A percentile compares a stretch with the other conserved stretches of the same genome.
Conservation (phyloP, 1,140 invertebrate genomes). For the Pseudomyrmex flavicornis region DNA sequence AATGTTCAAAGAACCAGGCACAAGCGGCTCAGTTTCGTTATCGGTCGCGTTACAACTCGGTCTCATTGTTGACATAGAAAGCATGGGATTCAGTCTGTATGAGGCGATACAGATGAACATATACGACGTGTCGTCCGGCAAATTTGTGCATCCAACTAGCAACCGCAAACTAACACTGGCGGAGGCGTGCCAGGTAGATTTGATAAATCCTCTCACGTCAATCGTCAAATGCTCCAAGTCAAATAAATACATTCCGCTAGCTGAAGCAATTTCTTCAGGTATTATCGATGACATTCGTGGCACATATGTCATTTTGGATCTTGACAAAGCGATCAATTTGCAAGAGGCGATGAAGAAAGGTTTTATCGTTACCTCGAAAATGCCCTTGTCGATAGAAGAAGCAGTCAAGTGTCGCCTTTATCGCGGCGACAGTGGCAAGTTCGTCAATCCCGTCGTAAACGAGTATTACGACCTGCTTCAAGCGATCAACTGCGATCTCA, state of each 20-base stretch:
- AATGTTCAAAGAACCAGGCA: slow-evolving; percentile 90
- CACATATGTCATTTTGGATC: slow-evolving; percentile 84
- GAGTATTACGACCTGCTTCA: slow-evolving; percentile 89
- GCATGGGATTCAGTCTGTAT: slow-evolving; percentile 91
- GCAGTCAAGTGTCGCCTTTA: slow-evolving; percentile 92
- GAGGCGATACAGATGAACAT: slow-evolving; percentile 93
- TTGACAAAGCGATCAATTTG: slow-evolving; percentile 86
- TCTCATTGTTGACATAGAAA: slow-evolving; percentile 94
- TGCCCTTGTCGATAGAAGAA: slow-evolving; percentile 91
- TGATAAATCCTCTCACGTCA: slow-evolving; percentile 93
- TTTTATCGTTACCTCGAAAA: slow-evolving; percentile 90
- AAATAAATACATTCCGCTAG: slow-evolving; percentile 90
- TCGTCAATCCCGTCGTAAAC: slow-evolving; percentile 90
- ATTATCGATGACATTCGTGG: slow-evolving; percentile 91
- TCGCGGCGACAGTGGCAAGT: slow-evolving; percentile 91
- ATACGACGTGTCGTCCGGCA: slow-evolving; percentile 89
- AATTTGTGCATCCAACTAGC: slow-evolving; percentile 93
- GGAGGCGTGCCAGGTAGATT: slow-evolving; percentile 91
- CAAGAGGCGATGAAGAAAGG: slow-evolving; percentile 90
- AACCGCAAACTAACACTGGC: slow-evolving; percentile 92
- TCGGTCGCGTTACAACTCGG: slow-evolving; percentile 91
- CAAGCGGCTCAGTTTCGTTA: slow-evolving; percentile 88
- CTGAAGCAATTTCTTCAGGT: slow-evolving; percentile 90
- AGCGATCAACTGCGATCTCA: slow-evolving; percentile 90
- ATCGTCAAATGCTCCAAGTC: slow-evolving; percentile 90